Percentiles rank a stretch among this genome's conserved stretches.
These are phyloP conservation scores for Idaea straminata DNA, from an alignment of 2,888 invertebrate species.

Conservation along the genomic window DNA sequence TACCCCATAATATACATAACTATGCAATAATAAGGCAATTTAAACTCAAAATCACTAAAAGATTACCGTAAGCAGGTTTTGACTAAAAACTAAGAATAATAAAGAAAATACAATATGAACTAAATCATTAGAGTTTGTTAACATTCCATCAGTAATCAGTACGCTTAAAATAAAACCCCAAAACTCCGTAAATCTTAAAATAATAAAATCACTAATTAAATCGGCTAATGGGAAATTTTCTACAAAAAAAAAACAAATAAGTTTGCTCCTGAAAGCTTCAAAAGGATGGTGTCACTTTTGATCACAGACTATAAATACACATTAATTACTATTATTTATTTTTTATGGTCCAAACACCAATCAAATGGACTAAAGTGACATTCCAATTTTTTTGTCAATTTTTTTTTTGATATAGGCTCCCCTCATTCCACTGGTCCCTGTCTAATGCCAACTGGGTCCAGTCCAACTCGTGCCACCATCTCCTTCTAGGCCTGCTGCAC, in stretches of 20 bases:
- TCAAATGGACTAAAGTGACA: too few species aligned
- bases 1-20: slow-evolving; percentile 52
- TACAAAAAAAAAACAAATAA: background rate
- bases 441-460: too few species aligned
- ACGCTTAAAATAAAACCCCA: slow-evolving; percentile 58
- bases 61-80: slow-evolving; percentile 41
- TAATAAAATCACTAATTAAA: slow-evolving; percentile 39
- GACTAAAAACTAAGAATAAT: slow-evolving; percentile 33
- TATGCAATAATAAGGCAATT: slow-evolving; percentile 52
- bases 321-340: too few species aligned
- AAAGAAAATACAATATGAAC: slow-evolving; percentile 36
- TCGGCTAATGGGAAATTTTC: slow-evolving; percentile 17
- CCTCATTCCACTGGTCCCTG: too few species aligned
- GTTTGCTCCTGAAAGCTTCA: background rate
- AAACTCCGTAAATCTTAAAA: slow-evolving; percentile 56
- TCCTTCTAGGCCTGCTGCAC: too few species aligned
- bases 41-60: slow-evolving; percentile 33
- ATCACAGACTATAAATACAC: too few species aligned
- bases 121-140: slow-evolving; percentile 45
- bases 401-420: too few species aligned
- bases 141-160: slow-evolving; percentile 64
- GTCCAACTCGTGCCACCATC: too few species aligned
- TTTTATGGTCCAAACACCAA: too few species aligned
- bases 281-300: background rate
- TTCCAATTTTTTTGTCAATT: too few species aligned